Evolutionary conservation across 2,113 vertebrate genomes (phyloP).

Genomic region (Phoxinus phoxinus): DNA sequence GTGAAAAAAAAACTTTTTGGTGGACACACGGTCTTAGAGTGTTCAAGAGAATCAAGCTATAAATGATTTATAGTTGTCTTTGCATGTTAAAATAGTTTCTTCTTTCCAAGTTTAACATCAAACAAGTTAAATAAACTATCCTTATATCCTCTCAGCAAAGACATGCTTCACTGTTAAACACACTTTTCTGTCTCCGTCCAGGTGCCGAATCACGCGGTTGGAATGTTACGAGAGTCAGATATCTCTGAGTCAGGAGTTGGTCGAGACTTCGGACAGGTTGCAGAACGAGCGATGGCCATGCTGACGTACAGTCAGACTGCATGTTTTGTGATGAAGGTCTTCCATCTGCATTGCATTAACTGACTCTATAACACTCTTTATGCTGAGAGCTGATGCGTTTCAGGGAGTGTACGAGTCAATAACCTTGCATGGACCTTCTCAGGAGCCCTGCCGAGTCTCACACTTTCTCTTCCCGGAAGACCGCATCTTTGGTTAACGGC

Average conservation of each 20-base stretch:
- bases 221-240: constrained; percentile 8
- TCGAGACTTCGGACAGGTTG: constrained; percentile 5
- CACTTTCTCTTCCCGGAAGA: constrained; percentile 13
- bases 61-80: background rate
- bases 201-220: constrained; percentile 9
- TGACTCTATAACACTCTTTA: constrained; percentile 57
- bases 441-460: background rate
- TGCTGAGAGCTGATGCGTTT: constrained; percentile 44
- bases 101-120: background rate
- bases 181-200: background rate
- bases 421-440: too few relatives aligned
- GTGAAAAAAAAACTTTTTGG: too few relatives aligned
- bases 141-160: background rate
- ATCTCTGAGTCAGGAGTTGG: background rate
- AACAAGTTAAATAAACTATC: background rate
- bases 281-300: background rate
- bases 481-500: constrained; percentile 36
- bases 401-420: constrained; percentile 39
- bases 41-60: background rate
- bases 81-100: background rate
- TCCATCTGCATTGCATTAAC: constrained; percentile 78
- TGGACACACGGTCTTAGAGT: too few relatives aligned
- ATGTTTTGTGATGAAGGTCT: constrained; percentile 70
- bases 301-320: constrained; percentile 61
- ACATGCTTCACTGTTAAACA: background rate